These are phyloP conservation scores for Pantherophis guttatus DNA, from an alignment of 2,113 vertebrate species.

Conservation along the genomic window DNA sequence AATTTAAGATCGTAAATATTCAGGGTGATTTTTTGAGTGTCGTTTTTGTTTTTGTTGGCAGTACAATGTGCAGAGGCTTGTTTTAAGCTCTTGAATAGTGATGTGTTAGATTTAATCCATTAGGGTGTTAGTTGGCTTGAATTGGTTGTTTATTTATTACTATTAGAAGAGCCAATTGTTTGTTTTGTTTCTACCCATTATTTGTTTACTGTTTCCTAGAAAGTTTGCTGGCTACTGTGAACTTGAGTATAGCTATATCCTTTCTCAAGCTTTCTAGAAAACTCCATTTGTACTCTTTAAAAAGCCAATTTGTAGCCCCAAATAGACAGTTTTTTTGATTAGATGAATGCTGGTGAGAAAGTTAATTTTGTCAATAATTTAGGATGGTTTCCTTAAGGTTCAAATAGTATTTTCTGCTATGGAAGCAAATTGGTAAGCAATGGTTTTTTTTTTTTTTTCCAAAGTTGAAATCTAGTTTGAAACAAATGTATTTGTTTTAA, in stretches of 20 bases:
- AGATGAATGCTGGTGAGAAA: not conserved
- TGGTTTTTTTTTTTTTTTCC: not conserved
- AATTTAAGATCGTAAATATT: not conserved
- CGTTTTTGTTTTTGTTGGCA: constrained; percentile 8
- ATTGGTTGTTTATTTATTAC: not conserved
- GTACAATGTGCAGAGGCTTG: not conserved
- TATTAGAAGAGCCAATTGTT: not conserved
- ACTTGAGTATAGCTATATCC: not conserved
- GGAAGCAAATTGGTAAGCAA: not conserved
- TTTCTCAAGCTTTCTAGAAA: not conserved
- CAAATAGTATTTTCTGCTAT: not conserved
- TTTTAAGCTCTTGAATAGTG: not conserved
- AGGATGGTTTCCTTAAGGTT: not conserved
- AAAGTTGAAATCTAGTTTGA: not conserved
- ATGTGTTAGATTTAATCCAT: not conserved
- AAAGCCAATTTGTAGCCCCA: not conserved
- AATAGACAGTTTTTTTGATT: not conserved
- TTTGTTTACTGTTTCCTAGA: not conserved
- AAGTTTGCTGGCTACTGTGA: not conserved
- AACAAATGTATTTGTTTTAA: not conserved
- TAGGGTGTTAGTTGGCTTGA: constrained; percentile 37
- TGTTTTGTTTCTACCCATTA: constrained; percentile 16
- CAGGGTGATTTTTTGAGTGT: not conserved
- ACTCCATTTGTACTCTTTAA: not conserved
- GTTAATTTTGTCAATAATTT: not conserved